These are phyloP conservation scores for Dynastes grantii DNA, from an alignment of 2,888 invertebrate species.

Conservation along the genomic window DNA sequence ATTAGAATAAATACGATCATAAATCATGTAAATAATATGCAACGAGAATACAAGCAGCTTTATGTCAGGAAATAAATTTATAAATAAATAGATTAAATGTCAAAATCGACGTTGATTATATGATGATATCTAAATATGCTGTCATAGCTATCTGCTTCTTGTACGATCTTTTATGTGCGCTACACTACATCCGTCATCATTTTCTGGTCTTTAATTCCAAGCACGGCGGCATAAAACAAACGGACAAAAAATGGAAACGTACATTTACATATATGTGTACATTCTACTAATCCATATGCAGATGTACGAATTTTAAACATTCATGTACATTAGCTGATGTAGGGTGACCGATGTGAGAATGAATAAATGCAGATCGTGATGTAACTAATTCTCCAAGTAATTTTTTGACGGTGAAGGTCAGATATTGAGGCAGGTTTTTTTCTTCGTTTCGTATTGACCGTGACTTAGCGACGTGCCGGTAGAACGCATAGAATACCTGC, in stretches of 20 bases:
- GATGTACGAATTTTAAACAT: no score
- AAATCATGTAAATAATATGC: no score
- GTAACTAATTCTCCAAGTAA: conserved; percentile 46
- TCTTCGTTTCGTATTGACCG: conserved; percentile 34
- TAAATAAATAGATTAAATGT: no score
- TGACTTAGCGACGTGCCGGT: conserved; percentile 33
- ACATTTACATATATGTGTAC: conserved; percentile 1
- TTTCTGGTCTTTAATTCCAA: background rate
- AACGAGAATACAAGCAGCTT: no score
- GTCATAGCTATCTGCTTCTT: no score
- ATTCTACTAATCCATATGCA: background rate
- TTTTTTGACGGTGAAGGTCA: conserved; percentile 52
- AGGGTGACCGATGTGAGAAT: conserved; percentile 5
- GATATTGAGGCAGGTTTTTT: conserved; percentile 52
- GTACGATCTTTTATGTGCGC: no score
- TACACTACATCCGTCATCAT: background rate
- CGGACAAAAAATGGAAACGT: background rate
- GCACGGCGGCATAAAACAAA: background rate
- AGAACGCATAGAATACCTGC: background rate
- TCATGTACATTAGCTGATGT: no score
- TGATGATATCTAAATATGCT: no score
- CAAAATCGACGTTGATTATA: no score
- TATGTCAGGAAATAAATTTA: no score
- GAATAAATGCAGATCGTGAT: conserved; percentile 45
- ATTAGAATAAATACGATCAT: no score